phyloP scores from a whole-genome alignment of 2,888 invertebrate genomes.

The Noctua janthe region DNA sequence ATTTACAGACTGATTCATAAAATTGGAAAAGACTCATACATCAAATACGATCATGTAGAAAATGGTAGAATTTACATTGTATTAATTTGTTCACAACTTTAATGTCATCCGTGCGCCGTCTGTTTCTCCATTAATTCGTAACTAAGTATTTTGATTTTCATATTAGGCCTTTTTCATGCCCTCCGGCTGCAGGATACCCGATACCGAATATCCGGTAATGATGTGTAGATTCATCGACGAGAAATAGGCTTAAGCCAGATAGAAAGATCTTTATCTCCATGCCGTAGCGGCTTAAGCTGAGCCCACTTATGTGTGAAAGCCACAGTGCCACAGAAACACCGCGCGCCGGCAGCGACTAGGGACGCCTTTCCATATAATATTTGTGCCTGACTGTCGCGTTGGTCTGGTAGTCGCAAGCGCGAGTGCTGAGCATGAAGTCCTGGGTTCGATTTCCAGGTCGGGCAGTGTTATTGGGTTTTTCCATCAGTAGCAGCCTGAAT shows the following conservation, averaged over 20 bases:
- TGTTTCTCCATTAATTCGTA: slow-evolving; percentile 37
- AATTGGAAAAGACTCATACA: slow-evolving; percentile 53
- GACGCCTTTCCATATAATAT: background rate
- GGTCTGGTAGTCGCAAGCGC: no score
- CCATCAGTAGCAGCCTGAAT: no score
- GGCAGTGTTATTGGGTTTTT: no score
- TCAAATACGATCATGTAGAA: slow-evolving; percentile 39
- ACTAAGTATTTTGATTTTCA: background rate
- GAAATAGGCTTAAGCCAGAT: background rate
- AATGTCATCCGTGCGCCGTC: slow-evolving; percentile 32
- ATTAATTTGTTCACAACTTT: slow-evolving; percentile 29
- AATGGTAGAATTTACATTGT: slow-evolving; percentile 47
- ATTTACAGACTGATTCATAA: slow-evolving; percentile 59
- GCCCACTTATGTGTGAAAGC: background rate
- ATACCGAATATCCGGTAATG: background rate
- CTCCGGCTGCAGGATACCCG: background rate
- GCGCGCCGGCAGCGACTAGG: background rate
- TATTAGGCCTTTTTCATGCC: background rate
- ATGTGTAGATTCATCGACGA: background rate
- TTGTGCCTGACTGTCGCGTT: no score
- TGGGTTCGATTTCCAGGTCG: no score
- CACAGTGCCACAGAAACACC: background rate
- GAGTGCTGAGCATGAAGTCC: no score
- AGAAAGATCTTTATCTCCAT: background rate
- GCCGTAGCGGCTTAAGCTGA: no score